phyloP scores from a whole-genome alignment of 1,140 invertebrate species.

The Anastrepha ludens region DNA sequence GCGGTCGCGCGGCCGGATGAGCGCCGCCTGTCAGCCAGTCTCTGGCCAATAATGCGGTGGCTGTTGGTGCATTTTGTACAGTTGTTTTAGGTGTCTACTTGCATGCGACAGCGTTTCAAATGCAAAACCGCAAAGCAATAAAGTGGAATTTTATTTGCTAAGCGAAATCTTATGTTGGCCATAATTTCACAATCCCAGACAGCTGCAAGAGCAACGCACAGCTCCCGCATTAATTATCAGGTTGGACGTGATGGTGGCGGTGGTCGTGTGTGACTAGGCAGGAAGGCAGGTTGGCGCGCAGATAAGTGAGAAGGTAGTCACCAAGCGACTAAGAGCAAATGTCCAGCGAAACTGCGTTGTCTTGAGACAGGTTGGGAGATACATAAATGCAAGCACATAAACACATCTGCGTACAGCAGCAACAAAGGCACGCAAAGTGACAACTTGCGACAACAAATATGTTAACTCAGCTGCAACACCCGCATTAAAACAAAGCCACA shows the following conservation, averaged over 20 bases:
- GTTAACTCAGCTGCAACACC: constrained; percentile 47
- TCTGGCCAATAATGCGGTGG: not conserved
- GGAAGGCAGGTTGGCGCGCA: not conserved
- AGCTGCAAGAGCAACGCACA: constrained; percentile 56
- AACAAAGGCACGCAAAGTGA: not conserved
- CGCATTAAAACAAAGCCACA: constrained; percentile 42
- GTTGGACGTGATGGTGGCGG: not conserved
- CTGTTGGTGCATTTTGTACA: not conserved
- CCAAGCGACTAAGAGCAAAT: not conserved
- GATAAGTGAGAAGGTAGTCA: no score
- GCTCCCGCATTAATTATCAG: constrained; percentile 72
- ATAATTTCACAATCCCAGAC: constrained; percentile 50
- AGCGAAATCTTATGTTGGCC: constrained; percentile 53
- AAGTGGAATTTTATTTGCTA: constrained; percentile 50
- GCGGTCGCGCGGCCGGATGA: not conserved
- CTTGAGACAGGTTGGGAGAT: no score
- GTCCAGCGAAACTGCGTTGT: not conserved
- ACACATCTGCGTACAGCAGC: no score
- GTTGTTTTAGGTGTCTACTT: not conserved
- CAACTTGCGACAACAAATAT: constrained; percentile 19
- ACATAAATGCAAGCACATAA: no score
- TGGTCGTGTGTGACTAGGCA: not conserved
- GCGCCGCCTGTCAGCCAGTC: no score
- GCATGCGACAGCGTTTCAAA: constrained; percentile 33
- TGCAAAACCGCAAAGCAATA: constrained; percentile 52